These are phyloP conservation scores for Arrhamphus sclerolepis DNA, from an alignment of 2,797 vertebrate species.

Conservation along the genomic window DNA sequence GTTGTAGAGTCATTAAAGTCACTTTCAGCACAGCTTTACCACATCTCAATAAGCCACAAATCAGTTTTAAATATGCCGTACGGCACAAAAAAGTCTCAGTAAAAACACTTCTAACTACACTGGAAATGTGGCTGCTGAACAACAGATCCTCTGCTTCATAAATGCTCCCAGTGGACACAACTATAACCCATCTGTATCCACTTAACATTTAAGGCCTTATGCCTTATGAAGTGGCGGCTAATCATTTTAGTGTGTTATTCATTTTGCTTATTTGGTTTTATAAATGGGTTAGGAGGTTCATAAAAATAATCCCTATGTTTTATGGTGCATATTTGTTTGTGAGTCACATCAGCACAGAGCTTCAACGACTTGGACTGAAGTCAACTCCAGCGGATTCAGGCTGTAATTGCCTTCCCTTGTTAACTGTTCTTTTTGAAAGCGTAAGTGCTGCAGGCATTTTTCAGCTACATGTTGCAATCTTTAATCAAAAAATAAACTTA, in stretches of 20 bases:
- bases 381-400: background rate
- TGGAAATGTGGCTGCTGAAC: no score
- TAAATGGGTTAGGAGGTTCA: conserved; percentile 1
- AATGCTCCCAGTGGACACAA: no score
- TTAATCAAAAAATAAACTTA: background rate
- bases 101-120: background rate
- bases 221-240: no score
- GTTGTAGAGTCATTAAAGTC: conserved; percentile 4
- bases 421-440: background rate
- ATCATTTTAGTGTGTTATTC: no score
- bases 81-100: background rate
- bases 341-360: background rate
- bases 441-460: background rate
- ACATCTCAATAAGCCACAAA: conserved; percentile 18
- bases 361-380: background rate
- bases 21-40: conserved; percentile 10
- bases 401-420: conserved; percentile 3
- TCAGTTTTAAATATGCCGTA: conserved; percentile 7
- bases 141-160: no score
- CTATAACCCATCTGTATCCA: no score
- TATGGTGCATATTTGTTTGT: conserved; percentile 5
- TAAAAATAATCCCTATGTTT: conserved; percentile 1
- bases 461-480: background rate
- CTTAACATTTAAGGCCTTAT: no score
- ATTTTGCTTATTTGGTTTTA: background rate